Percentiles rank a stretch among this genome's conserved stretches.
phyloP scores from a whole-genome alignment of 2,888 invertebrate genomes.

The Cyclophora albipunctata region DNA sequence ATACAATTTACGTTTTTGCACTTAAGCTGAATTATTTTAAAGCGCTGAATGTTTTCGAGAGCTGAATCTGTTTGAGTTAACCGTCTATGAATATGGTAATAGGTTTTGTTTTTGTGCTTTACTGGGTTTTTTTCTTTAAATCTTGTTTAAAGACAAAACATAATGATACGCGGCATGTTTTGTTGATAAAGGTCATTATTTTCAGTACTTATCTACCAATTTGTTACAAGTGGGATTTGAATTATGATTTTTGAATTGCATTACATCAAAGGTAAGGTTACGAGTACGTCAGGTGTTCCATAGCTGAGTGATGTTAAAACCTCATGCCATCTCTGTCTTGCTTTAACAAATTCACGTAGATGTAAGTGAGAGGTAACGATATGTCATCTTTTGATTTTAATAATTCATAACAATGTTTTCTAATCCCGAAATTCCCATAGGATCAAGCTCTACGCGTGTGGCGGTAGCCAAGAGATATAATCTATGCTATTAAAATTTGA shows the following conservation, averaged over 20 bases:
- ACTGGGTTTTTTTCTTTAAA: no score
- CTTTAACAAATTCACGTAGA: slow-evolving; percentile 18
- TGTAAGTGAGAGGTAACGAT: slow-evolving; percentile 26
- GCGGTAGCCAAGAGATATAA: no score
- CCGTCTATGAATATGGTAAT: slow-evolving; percentile 17
- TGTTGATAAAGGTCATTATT: no score
- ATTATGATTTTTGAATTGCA: no score
- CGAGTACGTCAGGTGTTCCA: slow-evolving; percentile 39
- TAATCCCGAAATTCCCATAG: no score
- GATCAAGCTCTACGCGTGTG: no score
- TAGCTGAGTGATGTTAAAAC: slow-evolving; percentile 32
- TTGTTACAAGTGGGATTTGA: no score
- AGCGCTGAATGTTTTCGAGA: neutral
- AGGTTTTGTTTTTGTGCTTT: no score
- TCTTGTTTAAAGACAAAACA: no score
- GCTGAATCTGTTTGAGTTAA: neutral
- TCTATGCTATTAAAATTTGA: no score
- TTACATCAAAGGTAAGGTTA: neutral
- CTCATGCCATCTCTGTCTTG: slow-evolving; percentile 20
- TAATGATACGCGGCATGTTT: no score
- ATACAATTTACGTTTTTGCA: slow-evolving; percentile 4
- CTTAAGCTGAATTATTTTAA: neutral
- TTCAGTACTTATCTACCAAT: no score
- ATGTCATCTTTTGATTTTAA: slow-evolving; percentile 47
- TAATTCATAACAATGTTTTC: slow-evolving; percentile 32